Evolutionary conservation across 1,140 invertebrate species (phyloP).

Genomic region (Notospermus geniculatus): DNA sequence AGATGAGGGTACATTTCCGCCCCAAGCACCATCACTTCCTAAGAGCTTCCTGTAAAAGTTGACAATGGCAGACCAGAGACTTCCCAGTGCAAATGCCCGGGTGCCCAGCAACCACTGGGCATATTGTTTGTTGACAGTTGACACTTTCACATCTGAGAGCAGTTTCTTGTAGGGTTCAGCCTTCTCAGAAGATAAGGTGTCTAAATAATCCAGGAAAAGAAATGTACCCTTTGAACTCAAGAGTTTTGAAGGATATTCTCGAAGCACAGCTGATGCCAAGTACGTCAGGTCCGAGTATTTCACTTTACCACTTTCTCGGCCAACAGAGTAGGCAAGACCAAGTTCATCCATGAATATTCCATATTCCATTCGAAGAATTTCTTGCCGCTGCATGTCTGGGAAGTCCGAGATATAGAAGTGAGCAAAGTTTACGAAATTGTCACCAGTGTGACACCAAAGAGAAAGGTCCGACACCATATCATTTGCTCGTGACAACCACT

Average conservation of each 20-base stretch:
- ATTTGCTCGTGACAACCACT: conserved; percentile 49
- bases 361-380: conserved; percentile 51
- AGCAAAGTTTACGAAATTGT: conserved; percentile 53
- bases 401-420: conserved; percentile 54
- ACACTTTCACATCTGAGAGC: conserved; percentile 50
- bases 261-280: conserved; percentile 45
- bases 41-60: conserved; percentile 50
- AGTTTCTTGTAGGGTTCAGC: conserved; percentile 44
- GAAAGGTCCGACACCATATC: conserved; percentile 35
- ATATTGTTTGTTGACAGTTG: conserved; percentile 49
- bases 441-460: conserved; percentile 35
- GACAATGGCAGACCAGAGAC: conserved; percentile 48
- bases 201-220: conserved; percentile 51
- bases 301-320: conserved; percentile 40
- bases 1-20: conserved; percentile 17
- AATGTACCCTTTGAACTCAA: conserved; percentile 41
- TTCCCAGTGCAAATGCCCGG: conserved; percentile 49
- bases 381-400: conserved; percentile 41
- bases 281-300: conserved; percentile 36
- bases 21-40: conserved; percentile 15
- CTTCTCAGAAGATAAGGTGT: conserved; percentile 48
- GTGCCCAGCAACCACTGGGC: conserved; percentile 51
- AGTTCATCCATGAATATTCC: conserved; percentile 50
- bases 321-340: conserved; percentile 48
- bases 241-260: conserved; percentile 50